A percentile compares a stretch with the other conserved stretches of the same genome.
These are phyloP conservation scores for Romanogobio albipinnatus DNA, from an alignment of 2,113 vertebrate genomes.

Conservation along the genomic window DNA sequence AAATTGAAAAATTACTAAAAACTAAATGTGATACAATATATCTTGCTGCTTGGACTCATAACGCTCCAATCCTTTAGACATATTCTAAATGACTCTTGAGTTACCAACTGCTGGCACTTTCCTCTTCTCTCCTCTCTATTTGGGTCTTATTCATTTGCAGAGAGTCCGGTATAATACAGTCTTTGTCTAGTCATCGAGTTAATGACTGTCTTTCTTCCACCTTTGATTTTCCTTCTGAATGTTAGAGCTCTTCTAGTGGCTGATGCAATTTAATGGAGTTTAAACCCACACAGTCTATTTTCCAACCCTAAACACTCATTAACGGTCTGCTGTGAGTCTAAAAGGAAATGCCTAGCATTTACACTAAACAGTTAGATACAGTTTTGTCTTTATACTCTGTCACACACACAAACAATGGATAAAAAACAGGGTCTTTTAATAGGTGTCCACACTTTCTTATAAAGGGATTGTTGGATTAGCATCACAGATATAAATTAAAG, in stretches of 20 bases:
- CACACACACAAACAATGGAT: neutral
- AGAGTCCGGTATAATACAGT: conserved; percentile 1
- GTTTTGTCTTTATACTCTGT: conserved; percentile 19
- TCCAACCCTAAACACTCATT: conserved; percentile 25
- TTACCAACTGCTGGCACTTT: neutral
- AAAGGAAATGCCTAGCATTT: conserved; percentile 29
- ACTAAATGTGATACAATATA: neutral
- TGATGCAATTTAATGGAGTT: conserved; percentile 15
- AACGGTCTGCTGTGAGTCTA: neutral
- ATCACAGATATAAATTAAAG: conserved; percentile 13
- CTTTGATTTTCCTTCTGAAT: neutral
- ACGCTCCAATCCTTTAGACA: no score
- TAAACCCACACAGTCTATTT: neutral
- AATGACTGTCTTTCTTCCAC: neutral
- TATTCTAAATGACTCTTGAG: neutral
- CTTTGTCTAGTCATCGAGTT: conserved; percentile 2
- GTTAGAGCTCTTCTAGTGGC: neutral
- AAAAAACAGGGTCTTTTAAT: neutral
- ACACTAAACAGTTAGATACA: neutral
- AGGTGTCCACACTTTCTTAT: neutral
- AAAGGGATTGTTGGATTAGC: neutral
- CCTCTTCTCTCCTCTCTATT: neutral
- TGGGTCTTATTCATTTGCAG: neutral
- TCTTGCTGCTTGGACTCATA: neutral
- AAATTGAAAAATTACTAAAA: conserved; percentile 7